Evolutionary conservation across 1,140 invertebrate genomes (phyloP), one percentile per base, ranked within the genome.

Genomic region (Phenacoccus solenopsis): DNA sequence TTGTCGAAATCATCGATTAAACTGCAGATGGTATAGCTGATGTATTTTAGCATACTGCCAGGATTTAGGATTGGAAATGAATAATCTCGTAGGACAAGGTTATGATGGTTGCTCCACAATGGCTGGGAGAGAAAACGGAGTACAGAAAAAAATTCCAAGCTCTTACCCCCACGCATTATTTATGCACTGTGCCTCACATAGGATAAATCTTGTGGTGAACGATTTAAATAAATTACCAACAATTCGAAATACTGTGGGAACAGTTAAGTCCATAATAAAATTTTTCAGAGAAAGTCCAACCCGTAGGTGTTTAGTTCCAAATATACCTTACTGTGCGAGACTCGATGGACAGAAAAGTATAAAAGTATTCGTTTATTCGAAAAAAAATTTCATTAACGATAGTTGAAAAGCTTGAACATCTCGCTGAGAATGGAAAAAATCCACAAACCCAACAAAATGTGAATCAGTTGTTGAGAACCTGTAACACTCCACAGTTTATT

Each of bases 1-100:
- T 76, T 72, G 71, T 74, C 24, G 70, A 76, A 64, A 32, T 77
- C 0, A 20, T 38, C 27, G 24, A 69, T 69, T 13, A 38, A 4
- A 49, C 35, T 25, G 68, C 0, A 16, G 38, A 69, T 49, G 38
- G 38, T 49, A 38, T 69, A 24, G n/a, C 35, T 49, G 7, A 56
- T 56, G 16, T 56, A 27, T 56, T 69, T 69, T 1, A 22, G 56
- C 22, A 56, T 49, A 49, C 56, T 10, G 16, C 22, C 35, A 28
- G 12, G 27, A 28, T 69, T 69, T n/a, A 56, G 35, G 28, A n/a
- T 56, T 68, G 27, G 28, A 70, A 70, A 27, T 70, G 16, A 64
- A 35, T 22, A 70, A 67, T 38, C 22, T 72, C 9, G 32, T 70
- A 38, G 61, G 71, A 27, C 35, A 70, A 70, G 68, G 32, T 0